Conservation (phyloP, 2,113 vertebrate genomes). For the Colius striatus region DNA sequence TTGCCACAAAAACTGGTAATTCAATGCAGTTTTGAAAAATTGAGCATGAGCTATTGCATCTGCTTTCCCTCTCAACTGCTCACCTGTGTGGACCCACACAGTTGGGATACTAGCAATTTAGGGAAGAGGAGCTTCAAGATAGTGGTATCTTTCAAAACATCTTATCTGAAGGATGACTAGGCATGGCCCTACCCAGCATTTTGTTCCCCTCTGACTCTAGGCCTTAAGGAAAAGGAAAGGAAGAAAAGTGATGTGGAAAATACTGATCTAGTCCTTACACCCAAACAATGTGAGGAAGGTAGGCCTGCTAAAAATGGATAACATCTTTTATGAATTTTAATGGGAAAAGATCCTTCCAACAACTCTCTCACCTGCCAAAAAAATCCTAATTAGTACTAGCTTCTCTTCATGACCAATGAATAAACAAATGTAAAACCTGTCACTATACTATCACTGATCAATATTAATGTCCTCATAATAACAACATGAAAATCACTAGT, state of each 20-base stretch:
- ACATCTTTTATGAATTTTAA: background rate
- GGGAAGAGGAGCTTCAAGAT: background rate
- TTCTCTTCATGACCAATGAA: background rate
- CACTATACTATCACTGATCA: background rate
- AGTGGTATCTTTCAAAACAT: background rate
- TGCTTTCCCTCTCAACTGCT: background rate
- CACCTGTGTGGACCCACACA: background rate
- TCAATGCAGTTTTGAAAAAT: background rate
- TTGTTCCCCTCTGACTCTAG: background rate
- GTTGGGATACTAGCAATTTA: background rate
- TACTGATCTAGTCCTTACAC: background rate
- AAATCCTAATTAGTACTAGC: background rate
- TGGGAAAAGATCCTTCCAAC: background rate
- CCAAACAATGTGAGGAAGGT: accelerated
- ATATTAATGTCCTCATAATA: background rate
- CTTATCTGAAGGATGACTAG: background rate
- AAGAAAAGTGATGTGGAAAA: background rate
- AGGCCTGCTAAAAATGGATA: background rate
- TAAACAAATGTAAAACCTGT: background rate
- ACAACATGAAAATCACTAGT: background rate
- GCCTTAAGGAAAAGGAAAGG: background rate
- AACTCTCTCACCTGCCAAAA: background rate
- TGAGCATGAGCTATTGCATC: accelerated
- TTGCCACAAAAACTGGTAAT: background rate
- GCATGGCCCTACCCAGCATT: background rate